Evolutionary conservation across 2,888 invertebrate genomes (phyloP).

Genomic region (Apocheima hispidaria): DNA sequence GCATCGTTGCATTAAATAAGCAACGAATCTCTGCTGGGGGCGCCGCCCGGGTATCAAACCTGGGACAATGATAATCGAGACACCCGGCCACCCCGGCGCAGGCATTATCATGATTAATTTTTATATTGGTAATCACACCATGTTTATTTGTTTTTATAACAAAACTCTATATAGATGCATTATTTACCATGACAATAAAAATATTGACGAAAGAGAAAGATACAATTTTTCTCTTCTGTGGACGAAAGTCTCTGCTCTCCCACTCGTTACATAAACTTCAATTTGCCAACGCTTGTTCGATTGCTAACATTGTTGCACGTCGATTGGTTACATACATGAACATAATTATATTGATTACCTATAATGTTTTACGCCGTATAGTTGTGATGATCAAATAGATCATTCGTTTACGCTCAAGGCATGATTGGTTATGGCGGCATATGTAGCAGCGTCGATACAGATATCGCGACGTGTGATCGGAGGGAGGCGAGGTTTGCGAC

Average conservation of each 20-base stretch:
- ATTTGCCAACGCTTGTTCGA: constrained; percentile 1
- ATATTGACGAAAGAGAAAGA: not conserved
- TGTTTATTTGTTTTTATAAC: constrained; percentile 52
- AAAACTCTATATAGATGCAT: not conserved
- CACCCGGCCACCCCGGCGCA: constrained; percentile 73
- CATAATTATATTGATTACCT: not conserved
- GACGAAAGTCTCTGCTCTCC: no score
- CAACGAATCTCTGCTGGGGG: constrained; percentile 81
- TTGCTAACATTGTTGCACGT: not conserved
- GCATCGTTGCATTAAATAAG: constrained; percentile 86
- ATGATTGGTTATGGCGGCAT: constrained; percentile 12
- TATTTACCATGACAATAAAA: not conserved
- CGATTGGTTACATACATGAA: not conserved
- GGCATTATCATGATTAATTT: constrained; percentile 77
- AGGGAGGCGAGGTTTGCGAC: constrained; percentile 45
- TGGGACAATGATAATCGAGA: constrained; percentile 74
- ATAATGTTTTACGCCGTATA: not conserved
- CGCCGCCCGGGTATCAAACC: constrained; percentile 64
- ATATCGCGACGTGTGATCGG: constrained; percentile 39
- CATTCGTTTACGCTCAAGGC: not conserved
- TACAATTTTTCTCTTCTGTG: no score
- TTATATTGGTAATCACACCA: constrained; percentile 71
- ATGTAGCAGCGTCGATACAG: constrained; percentile 46
- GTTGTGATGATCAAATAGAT: not conserved
- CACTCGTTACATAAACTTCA: not conserved